Evolutionary conservation across 2,113 vertebrate species (phyloP), one percentile per base, ranked within the genome.

Genomic region (Atlantisia rogersi): DNA sequence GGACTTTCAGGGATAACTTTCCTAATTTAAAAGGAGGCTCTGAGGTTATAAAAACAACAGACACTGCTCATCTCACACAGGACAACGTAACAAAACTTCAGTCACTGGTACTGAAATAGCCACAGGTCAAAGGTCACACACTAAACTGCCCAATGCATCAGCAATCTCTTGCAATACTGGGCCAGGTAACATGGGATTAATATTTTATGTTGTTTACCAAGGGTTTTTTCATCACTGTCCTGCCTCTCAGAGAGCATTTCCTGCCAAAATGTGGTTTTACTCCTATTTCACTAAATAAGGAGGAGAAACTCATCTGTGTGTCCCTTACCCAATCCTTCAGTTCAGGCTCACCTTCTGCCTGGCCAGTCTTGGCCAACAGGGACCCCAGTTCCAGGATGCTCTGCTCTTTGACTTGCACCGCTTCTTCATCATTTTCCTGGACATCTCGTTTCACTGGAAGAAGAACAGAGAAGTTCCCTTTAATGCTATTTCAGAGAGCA

Each of bases 351-450:
- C 99, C 99, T 97, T 99, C 99, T 64, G 99, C 99, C 97, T 99
- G 99, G 92, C 99, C 99, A 1, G 99, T 99, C 97, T 99, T 99
- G 88, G 99, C 99, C 98, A 99, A 89, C 52, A 99, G 99, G 2
- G 98, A 98, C 15, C 99, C 99, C 96, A 99, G 98, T 92, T 99
- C 99, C 98, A 99, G 95, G 97, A 99, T 99, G 97, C 99, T 99
- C 98, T 99, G 99, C 97, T 99, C 99, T 97, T 99, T 99, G 96
- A 99, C 99, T 95, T 99, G 98, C 82, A 99, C 99, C 0, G 99
- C 99, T 78, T 99, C 99, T 83, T 99, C 99, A 96, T 99, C 99
- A 5, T 99, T 99, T 94, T 99, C 99, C 90, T 99, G 99, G 95
- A 99, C 98, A 97, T 99, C 99, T 48, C 99, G 98, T 93, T 99